Evolutionary conservation across 2,888 invertebrate species (phyloP).

Genomic region (Orthosia gothica): DNA sequence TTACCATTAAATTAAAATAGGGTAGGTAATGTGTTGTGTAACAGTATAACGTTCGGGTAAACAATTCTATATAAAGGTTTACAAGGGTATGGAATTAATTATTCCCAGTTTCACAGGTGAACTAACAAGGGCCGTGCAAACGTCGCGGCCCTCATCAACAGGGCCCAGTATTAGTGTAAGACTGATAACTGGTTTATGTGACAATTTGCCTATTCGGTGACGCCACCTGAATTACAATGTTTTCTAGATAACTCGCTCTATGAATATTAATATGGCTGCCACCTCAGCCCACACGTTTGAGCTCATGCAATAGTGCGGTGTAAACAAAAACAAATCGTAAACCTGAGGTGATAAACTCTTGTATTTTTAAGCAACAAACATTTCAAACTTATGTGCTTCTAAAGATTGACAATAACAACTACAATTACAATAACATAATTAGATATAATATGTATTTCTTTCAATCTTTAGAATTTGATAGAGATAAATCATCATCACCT

Average conservation of each 20-base stretch:
- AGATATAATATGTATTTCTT: too few species aligned
- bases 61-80: constrained; percentile 70
- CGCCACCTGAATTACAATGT: constrained; percentile 60
- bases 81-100: constrained; percentile 74
- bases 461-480: too few species aligned
- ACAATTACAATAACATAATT: too few species aligned
- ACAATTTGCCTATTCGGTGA: constrained; percentile 65
- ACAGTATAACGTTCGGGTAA: constrained; percentile 67
- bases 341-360: not conserved
- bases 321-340: constrained; percentile 36
- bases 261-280: constrained; percentile 52
- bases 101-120: constrained; percentile 78
- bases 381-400: not conserved
- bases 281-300: constrained; percentile 1
- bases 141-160: constrained; percentile 71
- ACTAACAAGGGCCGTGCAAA: constrained; percentile 73
- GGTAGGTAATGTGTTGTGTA: constrained; percentile 69
- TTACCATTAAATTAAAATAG: constrained; percentile 68
- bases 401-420: too few species aligned
- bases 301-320: constrained; percentile 3
- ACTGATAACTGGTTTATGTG: constrained; percentile 72
- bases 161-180: constrained; percentile 70
- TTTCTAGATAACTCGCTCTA: constrained; percentile 53
- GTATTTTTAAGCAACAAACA: constrained; percentile 9
- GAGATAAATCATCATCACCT: too few species aligned